These are phyloP conservation scores for Strix uralensis DNA, from an alignment of 2,113 vertebrate species.

Conservation along the genomic window DNA sequence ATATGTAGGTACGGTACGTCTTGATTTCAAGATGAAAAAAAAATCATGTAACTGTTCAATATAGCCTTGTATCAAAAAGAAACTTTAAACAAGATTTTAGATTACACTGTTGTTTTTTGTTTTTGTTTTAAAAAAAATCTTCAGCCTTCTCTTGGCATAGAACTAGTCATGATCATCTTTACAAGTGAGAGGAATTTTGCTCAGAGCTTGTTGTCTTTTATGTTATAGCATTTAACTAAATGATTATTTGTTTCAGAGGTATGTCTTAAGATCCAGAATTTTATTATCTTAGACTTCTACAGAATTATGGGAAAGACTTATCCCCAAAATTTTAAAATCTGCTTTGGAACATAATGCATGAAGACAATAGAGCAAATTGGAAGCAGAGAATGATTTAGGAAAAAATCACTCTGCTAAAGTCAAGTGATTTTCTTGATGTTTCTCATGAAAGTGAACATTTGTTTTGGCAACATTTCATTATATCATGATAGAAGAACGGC, in stretches of 20 bases:
- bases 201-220: not conserved
- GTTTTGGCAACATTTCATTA: not conserved
- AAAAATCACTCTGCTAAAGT: not conserved
- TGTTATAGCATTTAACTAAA: not conserved
- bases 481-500: not conserved
- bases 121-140: not conserved
- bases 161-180: constrained; percentile 28
- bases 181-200: not conserved
- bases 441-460: not conserved
- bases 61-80: not conserved
- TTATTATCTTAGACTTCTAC: not conserved
- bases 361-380: not conserved
- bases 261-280: not conserved
- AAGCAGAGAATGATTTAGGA: not conserved
- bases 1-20: not conserved
- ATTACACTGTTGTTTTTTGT: not conserved
- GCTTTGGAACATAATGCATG: not conserved
- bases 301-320: not conserved
- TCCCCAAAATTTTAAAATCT: not conserved
- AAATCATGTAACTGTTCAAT: not conserved
- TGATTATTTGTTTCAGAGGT: not conserved
- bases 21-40: not conserved
- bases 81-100: not conserved
- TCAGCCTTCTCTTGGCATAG: not conserved
- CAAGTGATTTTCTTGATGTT: not conserved